These are phyloP conservation scores for Dromococcyx pavoninus DNA, from an alignment of 2,797 vertebrate genomes.

Conservation along the genomic window DNA sequence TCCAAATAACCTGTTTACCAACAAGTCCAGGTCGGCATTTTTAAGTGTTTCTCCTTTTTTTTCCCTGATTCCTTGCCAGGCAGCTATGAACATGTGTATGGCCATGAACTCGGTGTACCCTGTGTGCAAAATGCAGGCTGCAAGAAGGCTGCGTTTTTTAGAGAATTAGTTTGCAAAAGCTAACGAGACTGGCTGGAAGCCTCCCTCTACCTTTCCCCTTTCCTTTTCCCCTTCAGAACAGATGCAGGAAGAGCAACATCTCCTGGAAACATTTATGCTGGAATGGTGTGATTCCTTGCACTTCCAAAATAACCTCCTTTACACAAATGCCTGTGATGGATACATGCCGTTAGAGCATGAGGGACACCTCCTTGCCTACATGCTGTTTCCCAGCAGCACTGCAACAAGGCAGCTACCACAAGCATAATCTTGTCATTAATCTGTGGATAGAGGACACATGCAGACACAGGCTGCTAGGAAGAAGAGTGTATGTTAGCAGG, in stretches of 20 bases:
- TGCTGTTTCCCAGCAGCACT: neutral
- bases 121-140: neutral
- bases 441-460: neutral
- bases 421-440: slow-evolving; percentile 12
- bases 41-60: neutral
- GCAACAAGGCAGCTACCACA: neutral
- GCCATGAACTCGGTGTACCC: neutral
- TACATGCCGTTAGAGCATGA: neutral
- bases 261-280: slow-evolving; percentile 28
- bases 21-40: neutral
- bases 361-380: neutral
- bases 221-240: neutral
- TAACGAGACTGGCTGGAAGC: neutral
- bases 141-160: neutral
- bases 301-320: slow-evolving; percentile 34
- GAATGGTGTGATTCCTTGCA: neutral
- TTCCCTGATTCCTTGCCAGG: neutral
- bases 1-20: neutral
- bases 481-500: neutral
- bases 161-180: neutral
- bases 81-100: neutral
- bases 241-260: slow-evolving; percentile 16
- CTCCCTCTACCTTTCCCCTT: neutral
- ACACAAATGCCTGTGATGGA: neutral
- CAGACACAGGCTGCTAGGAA: neutral